Percentiles rank a stretch among this genome's conserved stretches.
phyloP scores from a whole-genome alignment of 2,888 invertebrate species.

The Mycalesis mineus region DNA sequence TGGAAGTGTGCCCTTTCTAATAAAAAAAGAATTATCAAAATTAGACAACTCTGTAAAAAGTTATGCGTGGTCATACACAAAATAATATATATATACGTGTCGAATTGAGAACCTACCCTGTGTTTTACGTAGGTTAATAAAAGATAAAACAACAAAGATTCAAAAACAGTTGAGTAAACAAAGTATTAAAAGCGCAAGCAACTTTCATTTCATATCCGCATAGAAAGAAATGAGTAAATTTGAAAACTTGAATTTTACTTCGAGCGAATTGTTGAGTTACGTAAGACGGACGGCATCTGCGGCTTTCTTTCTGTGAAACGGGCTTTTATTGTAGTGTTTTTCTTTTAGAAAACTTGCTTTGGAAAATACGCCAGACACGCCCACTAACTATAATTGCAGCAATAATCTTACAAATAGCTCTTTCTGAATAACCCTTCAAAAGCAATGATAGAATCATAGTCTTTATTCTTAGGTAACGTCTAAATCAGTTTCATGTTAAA shows the following conservation, averaged over 20 bases:
- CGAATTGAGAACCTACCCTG: too few species aligned
- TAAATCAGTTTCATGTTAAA: too few species aligned
- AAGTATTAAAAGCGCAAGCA: conserved; percentile 13
- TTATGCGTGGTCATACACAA: too few species aligned
- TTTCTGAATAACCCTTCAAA: too few species aligned
- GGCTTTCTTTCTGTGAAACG: conserved; percentile 24
- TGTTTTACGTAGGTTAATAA: too few species aligned
- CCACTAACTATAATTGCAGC: too few species aligned
- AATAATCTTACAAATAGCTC: not conserved
- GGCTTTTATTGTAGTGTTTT: conserved; percentile 7
- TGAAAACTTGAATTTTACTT: conserved; percentile 31
- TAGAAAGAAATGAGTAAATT: conserved; percentile 32
- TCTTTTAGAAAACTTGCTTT: not conserved
- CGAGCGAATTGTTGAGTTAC: conserved; percentile 27
- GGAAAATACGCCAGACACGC: not conserved
- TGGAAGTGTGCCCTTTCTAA: too few species aligned
- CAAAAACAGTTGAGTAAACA: not conserved
- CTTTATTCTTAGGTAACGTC: too few species aligned
- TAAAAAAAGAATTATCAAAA: too few species aligned
- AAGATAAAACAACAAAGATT: not conserved
- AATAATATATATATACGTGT: too few species aligned
- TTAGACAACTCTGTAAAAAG: too few species aligned
- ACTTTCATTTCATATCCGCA: conserved; percentile 35
- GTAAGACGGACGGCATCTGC: conserved; percentile 20
- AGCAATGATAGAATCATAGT: too few species aligned